Conservation (phyloP, 2,888 invertebrate species). For the Eretmocerus hayati region DNA sequence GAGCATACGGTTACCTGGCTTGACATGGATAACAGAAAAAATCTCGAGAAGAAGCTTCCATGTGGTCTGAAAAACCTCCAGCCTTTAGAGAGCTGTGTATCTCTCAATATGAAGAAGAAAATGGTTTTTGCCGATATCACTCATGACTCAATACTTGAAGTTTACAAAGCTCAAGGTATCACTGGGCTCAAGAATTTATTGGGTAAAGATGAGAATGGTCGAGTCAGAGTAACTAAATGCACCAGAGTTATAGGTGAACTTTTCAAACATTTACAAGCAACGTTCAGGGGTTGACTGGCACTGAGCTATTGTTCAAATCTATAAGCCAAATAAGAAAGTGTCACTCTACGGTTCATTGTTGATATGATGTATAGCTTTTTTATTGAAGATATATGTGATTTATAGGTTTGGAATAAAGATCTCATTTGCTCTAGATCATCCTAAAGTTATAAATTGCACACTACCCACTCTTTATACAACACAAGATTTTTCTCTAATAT, state of each 20-base stretch:
- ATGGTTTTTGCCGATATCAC: conserved; percentile 1
- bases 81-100: background rate
- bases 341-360: no score
- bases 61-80: conserved; percentile 1
- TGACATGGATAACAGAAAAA: background rate
- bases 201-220: background rate
- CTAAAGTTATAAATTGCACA: no score
- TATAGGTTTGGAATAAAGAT: no score
- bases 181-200: no score
- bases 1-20: background rate
- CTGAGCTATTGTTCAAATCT: no score
- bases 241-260: background rate
- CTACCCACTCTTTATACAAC: no score
- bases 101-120: conserved; percentile 1
- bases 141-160: background rate
- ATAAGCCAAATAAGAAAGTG: no score
- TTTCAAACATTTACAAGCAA: background rate
- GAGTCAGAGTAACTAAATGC: background rate
- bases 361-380: no score
- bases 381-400: no score
- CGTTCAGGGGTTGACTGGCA: no score
- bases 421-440: no score
- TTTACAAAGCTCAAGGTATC: conserved; percentile 4
- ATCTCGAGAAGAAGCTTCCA: background rate
- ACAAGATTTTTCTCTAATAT: no score